Percentiles rank a stretch among this genome's conserved stretches.
phyloP scores from a whole-genome alignment of 2,113 vertebrate genomes.

The Oryzias javanicus region DNA sequence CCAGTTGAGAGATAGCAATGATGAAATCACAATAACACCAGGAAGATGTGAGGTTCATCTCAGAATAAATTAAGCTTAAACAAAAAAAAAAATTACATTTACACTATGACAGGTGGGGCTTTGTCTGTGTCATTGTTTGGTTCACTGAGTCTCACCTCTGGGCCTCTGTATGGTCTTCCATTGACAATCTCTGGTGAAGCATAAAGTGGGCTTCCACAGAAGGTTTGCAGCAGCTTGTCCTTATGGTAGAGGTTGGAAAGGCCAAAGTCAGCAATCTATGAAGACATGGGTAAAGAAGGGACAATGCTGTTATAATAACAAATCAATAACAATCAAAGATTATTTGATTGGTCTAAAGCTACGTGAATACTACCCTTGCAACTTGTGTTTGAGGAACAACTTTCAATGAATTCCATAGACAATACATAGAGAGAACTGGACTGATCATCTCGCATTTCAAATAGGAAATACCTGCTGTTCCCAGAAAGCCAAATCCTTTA shows the following conservation, averaged over 20 bases:
- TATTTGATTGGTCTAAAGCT: too few relatives aligned
- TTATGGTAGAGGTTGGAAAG: slow-evolving; percentile 97
- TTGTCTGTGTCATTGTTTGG: neutral
- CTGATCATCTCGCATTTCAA: too few relatives aligned
- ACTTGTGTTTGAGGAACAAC: too few relatives aligned
- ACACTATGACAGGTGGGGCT: neutral
- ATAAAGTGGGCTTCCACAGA: slow-evolving; percentile 95
- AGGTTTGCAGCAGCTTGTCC: slow-evolving; percentile 95
- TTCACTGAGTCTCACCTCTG: slow-evolving; percentile 81
- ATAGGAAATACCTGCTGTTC: too few relatives aligned
- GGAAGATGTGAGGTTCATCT: slow-evolving; percentile 1
- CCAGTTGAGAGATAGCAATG: slow-evolving; percentile 12
- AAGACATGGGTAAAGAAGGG: slow-evolving; percentile 29
- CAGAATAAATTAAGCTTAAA: neutral
- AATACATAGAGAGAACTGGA: too few relatives aligned
- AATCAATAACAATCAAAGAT: too few relatives aligned
- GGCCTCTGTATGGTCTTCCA: slow-evolving; percentile 92
- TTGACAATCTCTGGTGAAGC: slow-evolving; percentile 99
- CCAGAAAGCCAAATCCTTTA: too few relatives aligned
- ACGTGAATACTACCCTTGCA: too few relatives aligned
- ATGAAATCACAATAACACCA: slow-evolving; percentile 6
- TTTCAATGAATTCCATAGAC: too few relatives aligned
- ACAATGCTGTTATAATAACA: neutral
- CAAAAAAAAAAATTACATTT: neutral
- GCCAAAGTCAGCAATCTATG: slow-evolving; percentile 96